Base-by-base conservation (phyloP, 1,140 invertebrate genomes). In the Piezodorus guildinii region DNA sequence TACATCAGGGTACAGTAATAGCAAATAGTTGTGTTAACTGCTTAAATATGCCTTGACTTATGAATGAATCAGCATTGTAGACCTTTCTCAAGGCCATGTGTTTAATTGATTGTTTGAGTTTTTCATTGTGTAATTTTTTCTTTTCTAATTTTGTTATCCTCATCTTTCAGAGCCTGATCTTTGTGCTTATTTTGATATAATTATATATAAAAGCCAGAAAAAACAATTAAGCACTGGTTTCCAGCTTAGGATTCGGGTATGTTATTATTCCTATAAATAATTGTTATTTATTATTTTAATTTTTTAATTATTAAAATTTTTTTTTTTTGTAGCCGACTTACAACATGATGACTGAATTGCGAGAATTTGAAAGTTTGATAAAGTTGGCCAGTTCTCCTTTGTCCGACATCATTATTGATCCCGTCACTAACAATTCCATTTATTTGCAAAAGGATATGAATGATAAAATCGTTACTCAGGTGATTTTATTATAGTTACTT, bases 131-230 rank as follows among this genome's bases (percentile, higher is more conserved):
- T n/a, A n/a, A n/a, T n/a, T n/a, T n/a, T n/a, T n/a, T n/a, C n/a
- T 30, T 46, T 46, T 46, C 15, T 46, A n/a, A n/a, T n/a, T 16
- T 16, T 46, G 10, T 17, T 46, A 5, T 15, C 10, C 17, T 46
- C 27, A 4, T 30, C 3, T 56, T 23, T 56, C 23, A 56, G 52
- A 8, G 23, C 52, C 52, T 23, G 52, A 56, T 23, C 23, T 27
- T 56, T 56, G 52, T 56, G 52, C 52, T 23, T 56, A 56, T 25
- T 56, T 56, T 56, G 52, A 56, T 25, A 15, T 56, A 9, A 23
- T 25, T 56, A 34, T 63, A 9, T 54, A 52, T 30, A 63, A 63
- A 21, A 63, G 39, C n/a, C 25, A 25, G 4, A 52, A 25, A n/a
- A 63, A 49, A 23, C 61, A 45, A 49, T 19, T 62, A 15, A 49